Percentiles rank a stretch among this genome's conserved stretches.
phyloP scores from a whole-genome alignment of 2,888 invertebrate species.

The Exephanes ischioxanthus region DNA sequence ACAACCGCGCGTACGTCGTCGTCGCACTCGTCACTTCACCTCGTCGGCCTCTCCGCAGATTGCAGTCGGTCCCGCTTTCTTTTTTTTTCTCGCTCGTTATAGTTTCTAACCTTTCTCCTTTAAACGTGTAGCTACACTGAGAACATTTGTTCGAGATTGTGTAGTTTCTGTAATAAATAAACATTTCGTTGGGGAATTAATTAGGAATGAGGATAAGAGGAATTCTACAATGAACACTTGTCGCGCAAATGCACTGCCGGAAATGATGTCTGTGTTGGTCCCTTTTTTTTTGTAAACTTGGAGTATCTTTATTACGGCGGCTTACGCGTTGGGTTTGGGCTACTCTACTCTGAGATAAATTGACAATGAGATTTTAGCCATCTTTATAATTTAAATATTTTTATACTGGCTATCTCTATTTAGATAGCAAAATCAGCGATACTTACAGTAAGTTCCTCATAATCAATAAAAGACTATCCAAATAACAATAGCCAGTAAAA shows the following conservation, averaged over 20 bases:
- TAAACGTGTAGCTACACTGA: conserved; percentile 13
- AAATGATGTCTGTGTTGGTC: neutral
- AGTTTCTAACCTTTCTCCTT: conserved; percentile 17
- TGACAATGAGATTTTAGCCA: too few species aligned
- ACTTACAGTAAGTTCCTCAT: too few species aligned
- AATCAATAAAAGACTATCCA: neutral
- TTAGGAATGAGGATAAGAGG: neutral
- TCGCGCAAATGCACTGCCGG: neutral
- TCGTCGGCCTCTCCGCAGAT: conserved; percentile 35
- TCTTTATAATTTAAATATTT: neutral
- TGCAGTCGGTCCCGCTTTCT: conserved; percentile 24
- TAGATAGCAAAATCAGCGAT: too few species aligned
- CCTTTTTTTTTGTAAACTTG: too few species aligned
- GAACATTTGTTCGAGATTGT: neutral
- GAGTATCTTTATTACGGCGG: neutral
- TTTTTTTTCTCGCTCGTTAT: conserved; percentile 29
- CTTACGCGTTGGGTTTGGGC: too few species aligned
- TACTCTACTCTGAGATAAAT: neutral
- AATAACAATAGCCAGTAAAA: neutral
- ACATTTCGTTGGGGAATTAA: neutral
- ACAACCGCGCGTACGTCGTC: conserved; percentile 35
- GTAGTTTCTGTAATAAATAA: neutral
- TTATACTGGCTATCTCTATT: neutral
- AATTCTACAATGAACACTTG: neutral
- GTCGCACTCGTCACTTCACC: conserved; percentile 44